Evolutionary conservation across 2,113 vertebrate genomes (phyloP).

Genomic region (cattle (Bos taurus)): DNA sequence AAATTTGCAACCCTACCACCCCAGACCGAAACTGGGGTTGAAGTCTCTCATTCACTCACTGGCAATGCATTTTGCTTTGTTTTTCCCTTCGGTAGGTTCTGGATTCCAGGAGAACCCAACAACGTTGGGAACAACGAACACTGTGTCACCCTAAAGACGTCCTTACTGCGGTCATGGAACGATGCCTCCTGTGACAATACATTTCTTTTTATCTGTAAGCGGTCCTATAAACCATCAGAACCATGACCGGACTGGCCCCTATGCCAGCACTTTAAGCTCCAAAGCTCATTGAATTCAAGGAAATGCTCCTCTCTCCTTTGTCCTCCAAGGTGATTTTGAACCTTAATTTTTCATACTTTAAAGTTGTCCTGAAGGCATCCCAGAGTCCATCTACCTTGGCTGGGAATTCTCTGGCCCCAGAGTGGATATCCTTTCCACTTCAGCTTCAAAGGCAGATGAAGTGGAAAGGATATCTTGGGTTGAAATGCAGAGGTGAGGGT

Average conservation of each 20-base stretch:
- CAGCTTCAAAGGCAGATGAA: not conserved
- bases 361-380: not conserved
- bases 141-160: not conserved
- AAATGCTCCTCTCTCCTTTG: not conserved
- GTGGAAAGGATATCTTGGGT: not conserved
- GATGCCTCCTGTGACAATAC: not conserved
- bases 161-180: slow-evolving; percentile 36
- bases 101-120: slow-evolving; percentile 66
- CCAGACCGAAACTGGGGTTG: not conserved
- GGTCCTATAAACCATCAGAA: not conserved
- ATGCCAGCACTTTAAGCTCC: not conserved
- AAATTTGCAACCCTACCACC: not conserved
- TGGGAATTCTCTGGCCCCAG: not conserved
- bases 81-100: slow-evolving; percentile 39
- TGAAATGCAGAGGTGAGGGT: not conserved
- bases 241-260: not conserved
- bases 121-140: not conserved
- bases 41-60: not conserved
- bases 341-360: not conserved
- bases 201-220: slow-evolving; percentile 40
- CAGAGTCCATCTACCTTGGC: not conserved
- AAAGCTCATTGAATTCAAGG: not conserved
- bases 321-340: not conserved
- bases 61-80: not conserved
- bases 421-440: not conserved